Evolutionary conservation across 2,113 vertebrate species (phyloP).

Genomic region (Hemibates koningsi): DNA sequence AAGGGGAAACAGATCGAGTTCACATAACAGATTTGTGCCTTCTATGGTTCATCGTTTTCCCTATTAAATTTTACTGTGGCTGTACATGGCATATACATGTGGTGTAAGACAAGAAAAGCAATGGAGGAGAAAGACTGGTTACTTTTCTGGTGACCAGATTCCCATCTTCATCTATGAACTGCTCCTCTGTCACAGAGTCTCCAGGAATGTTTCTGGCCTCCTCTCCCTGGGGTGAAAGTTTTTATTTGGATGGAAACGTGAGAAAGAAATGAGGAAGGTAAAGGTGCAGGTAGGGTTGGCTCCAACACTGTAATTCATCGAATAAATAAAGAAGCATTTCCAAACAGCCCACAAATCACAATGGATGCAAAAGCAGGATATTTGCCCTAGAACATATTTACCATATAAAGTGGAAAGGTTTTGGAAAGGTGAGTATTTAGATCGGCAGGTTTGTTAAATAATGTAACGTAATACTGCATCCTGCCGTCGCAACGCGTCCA

Average conservation of each 20-base stretch:
- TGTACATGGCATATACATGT: background rate
- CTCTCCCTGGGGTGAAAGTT: constrained; percentile 76
- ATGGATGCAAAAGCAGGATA: background rate
- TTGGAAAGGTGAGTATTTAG: background rate
- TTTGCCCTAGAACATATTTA: background rate
- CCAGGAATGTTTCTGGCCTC: constrained; percentile 93
- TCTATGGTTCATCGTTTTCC: background rate
- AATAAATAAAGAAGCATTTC: background rate
- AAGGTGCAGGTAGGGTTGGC: background rate
- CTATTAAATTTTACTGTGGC: background rate
- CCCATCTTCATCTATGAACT: constrained; percentile 95
- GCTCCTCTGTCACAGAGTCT: constrained; percentile 93
- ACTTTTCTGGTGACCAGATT: constrained; percentile 98
- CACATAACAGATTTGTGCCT: background rate
- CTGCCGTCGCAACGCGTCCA: fast-evolving
- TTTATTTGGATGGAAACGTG: background rate
- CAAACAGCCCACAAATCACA: background rate
- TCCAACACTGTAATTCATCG: background rate
- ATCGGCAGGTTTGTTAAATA: background rate
- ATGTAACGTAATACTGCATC: background rate
- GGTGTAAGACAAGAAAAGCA: background rate
- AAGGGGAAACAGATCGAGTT: fast-evolving
- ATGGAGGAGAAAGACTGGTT: constrained; percentile 60
- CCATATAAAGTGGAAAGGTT: background rate
- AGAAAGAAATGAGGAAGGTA: background rate